Evolutionary conservation across 2,113 vertebrate species (phyloP).

Genomic region (Hyla sarda): DNA sequence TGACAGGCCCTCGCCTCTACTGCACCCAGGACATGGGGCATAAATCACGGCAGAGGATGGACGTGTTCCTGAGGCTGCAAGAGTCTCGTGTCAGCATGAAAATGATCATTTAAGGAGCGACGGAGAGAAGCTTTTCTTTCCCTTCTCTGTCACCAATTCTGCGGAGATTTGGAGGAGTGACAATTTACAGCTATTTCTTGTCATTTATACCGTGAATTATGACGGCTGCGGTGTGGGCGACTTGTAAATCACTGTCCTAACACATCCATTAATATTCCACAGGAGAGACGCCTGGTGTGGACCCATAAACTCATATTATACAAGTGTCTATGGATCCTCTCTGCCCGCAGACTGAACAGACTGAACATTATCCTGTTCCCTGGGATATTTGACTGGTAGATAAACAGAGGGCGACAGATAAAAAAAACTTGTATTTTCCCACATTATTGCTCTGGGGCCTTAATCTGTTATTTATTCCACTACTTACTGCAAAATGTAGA

Average conservation of each 20-base stretch:
- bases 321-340: slow-evolving; percentile 28
- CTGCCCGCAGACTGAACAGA: slow-evolving; percentile 22
- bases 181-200: slow-evolving; percentile 58
- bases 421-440: slow-evolving; percentile 4
- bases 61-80: slow-evolving; percentile 20
- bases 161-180: slow-evolving; percentile 56
- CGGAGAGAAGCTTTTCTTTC: slow-evolving; percentile 38
- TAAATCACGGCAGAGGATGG: slow-evolving; percentile 41
- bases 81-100: slow-evolving; percentile 50
- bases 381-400: slow-evolving; percentile 18
- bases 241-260: slow-evolving; percentile 57
- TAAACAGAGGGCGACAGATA: slow-evolving; percentile 32
- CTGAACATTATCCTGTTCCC: slow-evolving; percentile 32
- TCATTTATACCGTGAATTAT: slow-evolving; percentile 56
- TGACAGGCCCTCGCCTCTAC: slow-evolving; percentile 43
- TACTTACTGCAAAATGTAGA: neutral
- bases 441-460: neutral
- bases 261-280: slow-evolving; percentile 54
- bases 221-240: slow-evolving; percentile 29
- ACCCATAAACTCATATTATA: slow-evolving; percentile 53
- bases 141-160: slow-evolving; percentile 56
- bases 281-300: slow-evolving; percentile 40
- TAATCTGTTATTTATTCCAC: neutral
- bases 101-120: slow-evolving; percentile 48
- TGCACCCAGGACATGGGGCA: slow-evolving; percentile 32